Evolutionary conservation across 2,113 vertebrate genomes (phyloP).

Genomic region (Mastomys natalensis): DNA sequence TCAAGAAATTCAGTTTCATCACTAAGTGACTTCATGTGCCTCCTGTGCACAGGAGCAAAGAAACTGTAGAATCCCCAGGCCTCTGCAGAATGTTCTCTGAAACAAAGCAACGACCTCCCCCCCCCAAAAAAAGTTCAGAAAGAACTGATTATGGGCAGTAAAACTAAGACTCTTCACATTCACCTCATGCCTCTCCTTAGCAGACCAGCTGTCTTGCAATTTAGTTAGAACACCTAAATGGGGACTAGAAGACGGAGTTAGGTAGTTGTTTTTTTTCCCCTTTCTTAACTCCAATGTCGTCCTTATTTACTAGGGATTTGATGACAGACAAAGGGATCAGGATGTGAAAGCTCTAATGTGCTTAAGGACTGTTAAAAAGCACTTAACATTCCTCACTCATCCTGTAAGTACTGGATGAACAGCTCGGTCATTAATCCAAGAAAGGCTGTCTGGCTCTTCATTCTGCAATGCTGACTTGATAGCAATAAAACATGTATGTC

Average conservation of each 20-base stretch:
- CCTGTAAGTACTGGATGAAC: constrained; percentile 60
- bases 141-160: neutral
- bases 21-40: neutral
- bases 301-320: constrained; percentile 41
- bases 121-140: neutral
- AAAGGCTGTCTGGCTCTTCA: neutral
- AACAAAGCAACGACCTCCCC: neutral
- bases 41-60: neutral
- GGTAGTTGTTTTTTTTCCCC: neutral
- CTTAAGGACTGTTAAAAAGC: constrained; percentile 68
- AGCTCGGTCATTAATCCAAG: constrained; percentile 21
- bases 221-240: neutral
- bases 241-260: neutral
- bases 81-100: neutral
- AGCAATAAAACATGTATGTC: neutral
- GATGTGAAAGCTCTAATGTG: constrained; percentile 9
- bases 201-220: neutral
- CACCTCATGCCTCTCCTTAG: neutral
- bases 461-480: constrained; percentile 9
- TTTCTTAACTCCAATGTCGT: neutral
- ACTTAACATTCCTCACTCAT: constrained; percentile 73
- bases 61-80: neutral
- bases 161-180: neutral
- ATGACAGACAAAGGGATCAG: constrained; percentile 12
- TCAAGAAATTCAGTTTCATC: neutral